Conservation (phyloP, 2,888 invertebrate species). For the Drosophila merina region DNA sequence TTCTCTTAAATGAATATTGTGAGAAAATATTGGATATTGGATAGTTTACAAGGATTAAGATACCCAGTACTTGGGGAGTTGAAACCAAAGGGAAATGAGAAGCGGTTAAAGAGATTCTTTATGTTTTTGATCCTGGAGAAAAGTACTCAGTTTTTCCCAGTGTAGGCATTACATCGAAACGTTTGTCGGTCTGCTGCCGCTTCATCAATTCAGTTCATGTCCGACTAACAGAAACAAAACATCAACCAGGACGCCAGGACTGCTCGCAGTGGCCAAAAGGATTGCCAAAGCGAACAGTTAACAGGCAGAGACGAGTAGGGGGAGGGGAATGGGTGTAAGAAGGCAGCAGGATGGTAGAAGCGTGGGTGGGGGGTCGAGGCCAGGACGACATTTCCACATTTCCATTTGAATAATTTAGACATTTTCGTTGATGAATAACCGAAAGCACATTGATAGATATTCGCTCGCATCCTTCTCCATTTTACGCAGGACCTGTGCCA, state of each 20-base stretch:
- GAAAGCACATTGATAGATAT: slow-evolving; percentile 79
- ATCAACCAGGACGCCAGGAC: slow-evolving; percentile 14
- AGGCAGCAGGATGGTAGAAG: too few relatives aligned
- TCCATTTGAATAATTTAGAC: slow-evolving; percentile 81
- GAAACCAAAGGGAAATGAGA: background rate
- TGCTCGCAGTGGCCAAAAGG: slow-evolving; percentile 18
- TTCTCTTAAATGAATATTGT: background rate
- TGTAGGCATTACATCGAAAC: background rate
- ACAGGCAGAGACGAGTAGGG: background rate
- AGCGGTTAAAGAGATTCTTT: too few relatives aligned
- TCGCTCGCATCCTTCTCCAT: slow-evolving; percentile 10
- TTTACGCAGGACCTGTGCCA: slow-evolving; percentile 18
- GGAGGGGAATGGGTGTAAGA: background rate
- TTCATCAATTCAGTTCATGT: slow-evolving; percentile 73
- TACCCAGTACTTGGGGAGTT: background rate
- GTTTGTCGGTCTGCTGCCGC: slow-evolving; percentile 74
- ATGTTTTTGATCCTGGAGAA: too few relatives aligned
- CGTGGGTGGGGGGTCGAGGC: background rate
- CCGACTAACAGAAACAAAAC: slow-evolving; percentile 56
- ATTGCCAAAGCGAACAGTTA: slow-evolving; percentile 11
- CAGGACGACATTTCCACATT: slow-evolving; percentile 68
- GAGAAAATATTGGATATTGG: background rate
- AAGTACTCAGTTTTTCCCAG: background rate
- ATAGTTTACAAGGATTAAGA: background rate
- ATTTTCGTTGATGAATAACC: slow-evolving; percentile 81